These are phyloP conservation scores for Pyrrhosoma nymphula DNA, from an alignment of 2,888 invertebrate species.

Conservation along the genomic window DNA sequence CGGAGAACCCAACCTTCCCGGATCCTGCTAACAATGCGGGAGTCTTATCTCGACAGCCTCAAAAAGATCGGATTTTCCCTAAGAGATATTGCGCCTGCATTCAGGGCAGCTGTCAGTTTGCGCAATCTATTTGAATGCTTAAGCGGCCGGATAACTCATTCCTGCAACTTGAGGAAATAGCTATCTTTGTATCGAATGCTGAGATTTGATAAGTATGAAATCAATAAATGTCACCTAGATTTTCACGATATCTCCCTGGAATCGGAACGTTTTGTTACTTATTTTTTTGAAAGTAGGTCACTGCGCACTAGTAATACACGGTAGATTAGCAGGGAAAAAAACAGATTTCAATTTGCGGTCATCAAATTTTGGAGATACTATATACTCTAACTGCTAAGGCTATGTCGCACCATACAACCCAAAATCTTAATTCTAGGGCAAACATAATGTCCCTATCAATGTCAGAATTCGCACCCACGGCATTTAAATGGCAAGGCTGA, in stretches of 20 bases:
- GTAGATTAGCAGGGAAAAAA: no score
- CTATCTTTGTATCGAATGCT: background rate
- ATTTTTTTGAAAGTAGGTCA: no score
- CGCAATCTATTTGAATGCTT: conserved; percentile 19
- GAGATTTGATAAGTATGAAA: background rate
- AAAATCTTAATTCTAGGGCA: no score
- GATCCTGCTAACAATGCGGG: conserved; percentile 43
- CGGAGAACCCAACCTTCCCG: conserved; percentile 36
- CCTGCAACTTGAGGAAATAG: background rate
- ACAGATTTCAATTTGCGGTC: no score
- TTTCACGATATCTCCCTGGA: background rate
- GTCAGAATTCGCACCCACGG: no score
- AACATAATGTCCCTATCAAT: no score
- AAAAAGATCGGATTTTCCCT: background rate
- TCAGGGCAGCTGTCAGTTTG: background rate
- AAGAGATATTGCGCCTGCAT: background rate
- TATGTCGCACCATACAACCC: no score
- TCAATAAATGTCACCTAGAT: background rate
- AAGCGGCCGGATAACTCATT: background rate
- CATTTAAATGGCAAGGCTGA: no score
- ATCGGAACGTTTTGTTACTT: no score
- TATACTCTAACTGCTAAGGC: no score
- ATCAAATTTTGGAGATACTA: no score
- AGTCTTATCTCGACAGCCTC: conserved; percentile 42
- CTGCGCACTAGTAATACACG: no score